Evolutionary conservation across 2,797 vertebrate genomes (phyloP), one percentile per base, ranked within the genome.

Genomic region (Bradypodion ventrale): DNA sequence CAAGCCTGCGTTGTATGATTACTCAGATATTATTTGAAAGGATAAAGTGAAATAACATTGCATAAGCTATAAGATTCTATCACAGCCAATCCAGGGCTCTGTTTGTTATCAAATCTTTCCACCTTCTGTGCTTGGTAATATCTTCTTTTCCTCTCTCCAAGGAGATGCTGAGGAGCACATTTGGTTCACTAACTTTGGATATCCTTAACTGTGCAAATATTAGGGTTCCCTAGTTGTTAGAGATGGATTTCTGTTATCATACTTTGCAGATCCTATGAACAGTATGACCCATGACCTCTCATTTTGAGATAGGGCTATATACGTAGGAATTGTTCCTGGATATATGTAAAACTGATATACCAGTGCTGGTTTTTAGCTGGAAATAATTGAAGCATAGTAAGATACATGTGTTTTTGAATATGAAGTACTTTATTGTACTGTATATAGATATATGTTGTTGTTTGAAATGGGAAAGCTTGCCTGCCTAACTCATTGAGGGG

Each of bases 181-280:
- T 73, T 29, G 5, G 68, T 40, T 2, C 44, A 21, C 74, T 23
- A 23, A 1, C 27, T 46, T 16, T 59, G 56, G 70, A 10, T n/a
- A 19, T 70, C 59, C 7, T 86, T 69, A 77, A 70, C 63, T 82
- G 44, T 42, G 5, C 32, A 42, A n/a, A 13, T 78, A 63, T 4
- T 77, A 1, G 60, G 80, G 70, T 68, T 27, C 19, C 82, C 27
- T 49, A 44, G 32, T 79, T 49, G 80, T 75, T 82, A 82, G 83
- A 85, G 75, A 88, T 56, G 10, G 92, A 95, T 95, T 94, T 88
- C 83, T 93, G 91, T 95, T 96, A 95, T 95, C 92, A 89, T 80
- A 89, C 79, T 91, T 87, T 83, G 70, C 89, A 95, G 93, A 91
- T 87, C 92, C 91, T 86, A 91, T 94, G 93, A 86, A 74, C 79